These are phyloP conservation scores for Melospiza georgiana DNA, from an alignment of 2,113 vertebrate species.

Conservation along the genomic window DNA sequence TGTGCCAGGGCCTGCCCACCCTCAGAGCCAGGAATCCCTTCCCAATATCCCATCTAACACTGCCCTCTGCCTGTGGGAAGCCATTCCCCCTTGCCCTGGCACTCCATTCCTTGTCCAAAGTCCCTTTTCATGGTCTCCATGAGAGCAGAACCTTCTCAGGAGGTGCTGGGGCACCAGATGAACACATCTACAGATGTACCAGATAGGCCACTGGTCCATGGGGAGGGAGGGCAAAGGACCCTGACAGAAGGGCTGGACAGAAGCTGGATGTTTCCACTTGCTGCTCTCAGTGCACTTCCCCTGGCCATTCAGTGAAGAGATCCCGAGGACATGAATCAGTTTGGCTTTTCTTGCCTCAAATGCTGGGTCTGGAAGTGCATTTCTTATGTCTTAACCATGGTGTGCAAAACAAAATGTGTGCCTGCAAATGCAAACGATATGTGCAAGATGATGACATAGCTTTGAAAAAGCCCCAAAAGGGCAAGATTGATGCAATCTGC, in stretches of 20 bases:
- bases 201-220: not conserved
- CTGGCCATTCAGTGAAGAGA: not conserved
- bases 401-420: not conserved
- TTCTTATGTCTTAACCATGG: not conserved
- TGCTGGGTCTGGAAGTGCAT: not conserved
- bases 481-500: not conserved
- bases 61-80: not conserved
- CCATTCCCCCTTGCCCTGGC: not conserved
- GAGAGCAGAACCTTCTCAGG: not conserved
- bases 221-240: not conserved
- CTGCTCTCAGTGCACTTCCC: not conserved
- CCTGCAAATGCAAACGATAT: not conserved
- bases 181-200: not conserved
- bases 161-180: not conserved
- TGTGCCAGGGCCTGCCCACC: not conserved
- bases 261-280: not conserved
- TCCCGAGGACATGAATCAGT: not conserved
- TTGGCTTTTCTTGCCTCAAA: not conserved
- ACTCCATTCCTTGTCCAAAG: not conserved
- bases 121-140: not conserved
- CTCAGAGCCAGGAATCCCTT: not conserved
- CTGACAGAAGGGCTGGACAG: not conserved
- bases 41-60: not conserved
- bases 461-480: not conserved
- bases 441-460: not conserved